phyloP scores from a whole-genome alignment of 2,888 invertebrate genomes.

The Cataglyphis albicans region DNA sequence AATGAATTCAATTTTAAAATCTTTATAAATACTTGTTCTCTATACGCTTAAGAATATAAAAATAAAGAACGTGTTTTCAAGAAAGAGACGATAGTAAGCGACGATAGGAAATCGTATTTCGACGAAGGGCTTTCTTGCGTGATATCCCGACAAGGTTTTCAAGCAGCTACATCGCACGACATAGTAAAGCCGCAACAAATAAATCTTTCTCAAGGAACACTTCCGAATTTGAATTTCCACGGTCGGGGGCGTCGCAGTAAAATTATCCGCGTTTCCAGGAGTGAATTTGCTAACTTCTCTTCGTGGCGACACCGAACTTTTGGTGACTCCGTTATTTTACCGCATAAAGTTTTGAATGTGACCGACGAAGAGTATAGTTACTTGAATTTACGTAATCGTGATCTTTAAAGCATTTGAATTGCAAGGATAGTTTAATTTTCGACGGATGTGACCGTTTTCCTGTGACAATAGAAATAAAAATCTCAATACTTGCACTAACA shows the following conservation, averaged over 20 bases:
- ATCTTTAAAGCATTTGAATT: constrained; percentile 40
- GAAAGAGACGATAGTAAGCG: background rate
- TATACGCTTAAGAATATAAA: constrained; percentile 18
- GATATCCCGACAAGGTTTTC: constrained; percentile 34
- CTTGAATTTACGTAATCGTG: constrained; percentile 48
- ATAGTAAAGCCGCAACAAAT: constrained; percentile 52
- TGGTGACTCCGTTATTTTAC: constrained; percentile 60
- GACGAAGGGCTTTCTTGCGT: constrained; percentile 16
- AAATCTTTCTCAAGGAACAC: constrained; percentile 47
- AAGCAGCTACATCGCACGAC: constrained; percentile 33
- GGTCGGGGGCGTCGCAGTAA: constrained; percentile 49
- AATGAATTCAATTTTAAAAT: constrained; percentile 5
- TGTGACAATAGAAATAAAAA: constrained; percentile 27
- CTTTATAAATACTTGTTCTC: background rate
- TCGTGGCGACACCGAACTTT: constrained; percentile 62
- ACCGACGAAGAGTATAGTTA: constrained; percentile 45
- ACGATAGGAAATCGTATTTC: constrained; percentile 31
- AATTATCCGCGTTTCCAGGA: constrained; percentile 67
- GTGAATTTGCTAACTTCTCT: constrained; percentile 68
- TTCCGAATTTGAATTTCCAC: constrained; percentile 68
- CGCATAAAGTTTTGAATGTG: constrained; percentile 55
- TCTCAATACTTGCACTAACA: background rate
- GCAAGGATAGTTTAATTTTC: constrained; percentile 36
- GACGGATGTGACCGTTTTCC: background rate
- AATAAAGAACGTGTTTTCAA: background rate